Evolutionary conservation across 2,113 vertebrate genomes (phyloP).

Genomic region (Xenopus borealis): DNA sequence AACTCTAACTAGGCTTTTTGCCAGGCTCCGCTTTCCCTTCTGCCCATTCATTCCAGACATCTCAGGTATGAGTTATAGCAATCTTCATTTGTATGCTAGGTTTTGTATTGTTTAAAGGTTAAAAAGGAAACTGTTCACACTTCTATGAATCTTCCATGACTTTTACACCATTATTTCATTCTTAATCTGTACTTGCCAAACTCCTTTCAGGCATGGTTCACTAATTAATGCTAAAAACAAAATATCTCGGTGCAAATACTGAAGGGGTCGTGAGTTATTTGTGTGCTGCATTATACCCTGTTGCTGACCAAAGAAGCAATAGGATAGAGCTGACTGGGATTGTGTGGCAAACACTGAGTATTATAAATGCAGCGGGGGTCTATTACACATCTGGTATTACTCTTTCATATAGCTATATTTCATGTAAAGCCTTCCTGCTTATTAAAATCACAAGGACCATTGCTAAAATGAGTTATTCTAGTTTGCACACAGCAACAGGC

Average conservation of each 20-base stretch:
- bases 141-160: background rate
- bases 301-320: background rate
- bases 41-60: background rate
- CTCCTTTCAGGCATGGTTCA: background rate
- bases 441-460: slow-evolving; percentile 3
- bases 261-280: background rate
- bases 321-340: background rate
- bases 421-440: background rate
- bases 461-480: slow-evolving; percentile 13
- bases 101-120: slow-evolving; percentile 15
- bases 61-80: slow-evolving; percentile 28
- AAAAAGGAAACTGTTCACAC: background rate
- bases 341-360: background rate
- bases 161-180: background rate
- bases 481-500: slow-evolving; percentile 26
- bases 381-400: background rate
- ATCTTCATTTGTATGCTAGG: background rate
- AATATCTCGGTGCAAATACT: background rate
- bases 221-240: background rate
- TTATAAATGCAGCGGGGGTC: background rate
- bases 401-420: background rate
- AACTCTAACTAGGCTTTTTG: no score
- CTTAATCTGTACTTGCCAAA: background rate
- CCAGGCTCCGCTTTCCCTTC: background rate
- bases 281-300: background rate